phyloP scores from a whole-genome alignment of 2,888 invertebrate species.

The Acrobasis consociella region DNA sequence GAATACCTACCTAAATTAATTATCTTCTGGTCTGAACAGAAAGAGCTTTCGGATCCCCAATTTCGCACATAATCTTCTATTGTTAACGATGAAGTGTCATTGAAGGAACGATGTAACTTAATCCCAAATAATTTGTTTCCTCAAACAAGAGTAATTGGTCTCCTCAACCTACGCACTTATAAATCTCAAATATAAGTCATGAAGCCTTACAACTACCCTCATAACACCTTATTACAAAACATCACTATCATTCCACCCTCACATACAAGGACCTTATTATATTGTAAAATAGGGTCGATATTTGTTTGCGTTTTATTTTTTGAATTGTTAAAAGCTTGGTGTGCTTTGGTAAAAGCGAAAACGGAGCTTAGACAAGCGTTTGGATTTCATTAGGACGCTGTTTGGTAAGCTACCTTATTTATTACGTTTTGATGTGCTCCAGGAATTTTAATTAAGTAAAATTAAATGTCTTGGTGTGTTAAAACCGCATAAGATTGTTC shows the following conservation, averaged over 20 bases:
- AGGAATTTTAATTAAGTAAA: constrained; percentile 35
- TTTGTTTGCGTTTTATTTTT: constrained; percentile 7
- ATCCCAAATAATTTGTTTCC: not conserved
- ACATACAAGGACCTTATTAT: not conserved
- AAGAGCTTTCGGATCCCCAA: no score
- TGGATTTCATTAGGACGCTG: constrained; percentile 37
- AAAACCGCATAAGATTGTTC: no score
- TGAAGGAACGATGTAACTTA: not conserved
- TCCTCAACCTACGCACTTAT: not conserved
- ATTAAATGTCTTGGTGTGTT: constrained; percentile 23
- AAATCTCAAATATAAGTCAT: constrained; percentile 13
- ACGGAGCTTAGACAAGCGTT: constrained; percentile 35
- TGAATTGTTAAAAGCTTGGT: constrained; percentile 5
- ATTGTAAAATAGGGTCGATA: constrained; percentile 5
- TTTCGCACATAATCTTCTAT: no score
- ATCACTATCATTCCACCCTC: not conserved
- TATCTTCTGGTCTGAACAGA: no score
- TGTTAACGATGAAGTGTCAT: no score
- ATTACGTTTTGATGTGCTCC: constrained; percentile 29
- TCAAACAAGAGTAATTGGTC: constrained; percentile 2
- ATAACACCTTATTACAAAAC: constrained; percentile 24
- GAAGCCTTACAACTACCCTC: constrained; percentile 23
- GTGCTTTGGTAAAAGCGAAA: constrained; percentile 27
- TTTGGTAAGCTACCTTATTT: constrained; percentile 32
- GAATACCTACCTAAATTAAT: no score